Base-by-base conservation (phyloP, 2,797 vertebrate species). In the Lateolabrax maculatus region DNA sequence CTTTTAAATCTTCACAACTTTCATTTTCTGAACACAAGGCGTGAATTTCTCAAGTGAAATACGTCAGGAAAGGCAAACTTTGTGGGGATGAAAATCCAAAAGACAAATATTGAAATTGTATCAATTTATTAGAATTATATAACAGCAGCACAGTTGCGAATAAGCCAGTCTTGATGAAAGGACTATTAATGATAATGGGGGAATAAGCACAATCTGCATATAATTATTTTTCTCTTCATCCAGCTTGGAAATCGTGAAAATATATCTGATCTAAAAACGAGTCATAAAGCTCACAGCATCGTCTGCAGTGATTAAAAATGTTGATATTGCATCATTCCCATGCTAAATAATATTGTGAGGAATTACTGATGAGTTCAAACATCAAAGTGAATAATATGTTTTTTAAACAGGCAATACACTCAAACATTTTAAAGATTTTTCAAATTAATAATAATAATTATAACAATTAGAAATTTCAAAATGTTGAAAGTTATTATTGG, bases 151-250 rank as follows among this genome's bases (percentile, higher is more conserved):
- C 27, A 53, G 39, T 29, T 51, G 62, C 23, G 57, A 80, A 86
- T 60, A 62, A 80, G 65, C 49, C 77, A 34, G 21, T 55, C 72
- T 71, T 87, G 87, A 90, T 84, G 86, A 84, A 80, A 56, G 67
- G 37, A 81, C 74, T 71, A 77, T 67, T 81, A 84, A 84, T 85
- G 83, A 71, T 89, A 81, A 91, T 77, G 84, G 44, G 69, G 75
- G 58, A 89, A 90, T 83, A 82, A 90, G 44, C 73, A 71, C 83
- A 85, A 84, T 77, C 83, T 86, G 70, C 79, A 75, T 84, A 9
- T 69, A 71, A 84, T 89, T 85, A 82, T 80, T 69, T 71, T 55
- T 64, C 55, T 49, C 58, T 79, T 72, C 74, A 63, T 83, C 25
- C 66, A 65, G 62, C 44, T 46, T 46, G 56, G 43, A 80, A 78